Percentiles rank a stretch among this genome's conserved stretches.
Evolutionary conservation across 2,113 vertebrate species (phyloP).

Genomic region (Ptilorrhoa leucosticta): DNA sequence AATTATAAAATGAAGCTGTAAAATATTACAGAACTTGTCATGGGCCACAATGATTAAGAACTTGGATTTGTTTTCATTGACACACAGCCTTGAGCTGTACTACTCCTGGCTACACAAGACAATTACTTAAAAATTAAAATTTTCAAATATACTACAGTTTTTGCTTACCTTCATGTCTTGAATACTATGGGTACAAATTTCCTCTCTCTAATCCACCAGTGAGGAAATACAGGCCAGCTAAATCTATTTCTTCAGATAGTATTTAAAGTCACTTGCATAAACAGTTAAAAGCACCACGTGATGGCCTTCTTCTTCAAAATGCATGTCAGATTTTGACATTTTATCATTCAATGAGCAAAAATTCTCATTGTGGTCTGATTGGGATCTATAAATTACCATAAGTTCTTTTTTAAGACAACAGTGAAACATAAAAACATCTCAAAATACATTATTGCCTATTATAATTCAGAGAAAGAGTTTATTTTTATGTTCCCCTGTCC

Average conservation of each 20-base stretch:
- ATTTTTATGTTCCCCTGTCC: background rate
- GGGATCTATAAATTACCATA: background rate
- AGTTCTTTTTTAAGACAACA: background rate
- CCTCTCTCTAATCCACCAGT: background rate
- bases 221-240: background rate
- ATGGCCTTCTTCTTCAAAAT: background rate
- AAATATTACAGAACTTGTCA: background rate
- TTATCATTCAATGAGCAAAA: background rate
- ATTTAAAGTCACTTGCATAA: background rate
- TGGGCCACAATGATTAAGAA: background rate
- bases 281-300: background rate
- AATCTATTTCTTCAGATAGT: background rate
- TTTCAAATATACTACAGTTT: background rate
- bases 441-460: constrained; percentile 20
- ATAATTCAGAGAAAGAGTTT: background rate
- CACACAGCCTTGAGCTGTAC: background rate
- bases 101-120: background rate
- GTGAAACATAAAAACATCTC: constrained; percentile 9
- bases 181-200: background rate
- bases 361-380: background rate
- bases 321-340: background rate
- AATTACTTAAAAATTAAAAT: background rate
- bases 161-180: background rate
- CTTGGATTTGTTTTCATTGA: background rate
- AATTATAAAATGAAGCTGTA: background rate